phyloP scores from a whole-genome alignment of 2,888 invertebrate species.

The Melipona bicolor region DNA sequence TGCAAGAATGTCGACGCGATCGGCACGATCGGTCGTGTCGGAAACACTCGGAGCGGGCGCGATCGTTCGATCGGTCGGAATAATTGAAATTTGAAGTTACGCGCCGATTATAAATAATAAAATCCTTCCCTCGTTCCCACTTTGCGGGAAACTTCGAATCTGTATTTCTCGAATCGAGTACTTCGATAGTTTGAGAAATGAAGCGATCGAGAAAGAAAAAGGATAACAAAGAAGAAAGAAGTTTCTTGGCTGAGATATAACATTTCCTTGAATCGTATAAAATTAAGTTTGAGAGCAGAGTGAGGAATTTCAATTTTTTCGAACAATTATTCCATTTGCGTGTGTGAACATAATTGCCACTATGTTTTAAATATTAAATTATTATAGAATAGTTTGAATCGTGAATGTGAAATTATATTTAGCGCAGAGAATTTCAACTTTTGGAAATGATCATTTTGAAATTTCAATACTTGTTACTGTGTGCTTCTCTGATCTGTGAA shows the following conservation, averaged over 20 bases:
- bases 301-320: background rate
- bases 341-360: too few species aligned
- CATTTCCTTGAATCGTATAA: background rate
- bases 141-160: background rate
- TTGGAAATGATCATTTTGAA: background rate
- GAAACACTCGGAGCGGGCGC: background rate
- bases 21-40: slow-evolving; percentile 5
- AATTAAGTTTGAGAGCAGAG: background rate
- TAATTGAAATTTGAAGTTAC: slow-evolving; percentile 49
- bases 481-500: background rate
- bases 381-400: background rate
- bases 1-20: slow-evolving; percentile 40
- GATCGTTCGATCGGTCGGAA: slow-evolving; percentile 1
- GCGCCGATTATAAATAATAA: slow-evolving; percentile 9
- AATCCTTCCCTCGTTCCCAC: slow-evolving; percentile 6
- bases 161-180: background rate
- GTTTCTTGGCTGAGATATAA: background rate
- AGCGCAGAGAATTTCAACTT: background rate
- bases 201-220: too few species aligned
- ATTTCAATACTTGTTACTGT: background rate
- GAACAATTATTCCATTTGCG: background rate
- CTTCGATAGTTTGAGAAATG: background rate
- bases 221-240: background rate
- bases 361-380: too few species aligned
- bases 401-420: background rate